Conservation (phyloP, 2,797 vertebrate genomes). For the Acanthiza pusilla region DNA sequence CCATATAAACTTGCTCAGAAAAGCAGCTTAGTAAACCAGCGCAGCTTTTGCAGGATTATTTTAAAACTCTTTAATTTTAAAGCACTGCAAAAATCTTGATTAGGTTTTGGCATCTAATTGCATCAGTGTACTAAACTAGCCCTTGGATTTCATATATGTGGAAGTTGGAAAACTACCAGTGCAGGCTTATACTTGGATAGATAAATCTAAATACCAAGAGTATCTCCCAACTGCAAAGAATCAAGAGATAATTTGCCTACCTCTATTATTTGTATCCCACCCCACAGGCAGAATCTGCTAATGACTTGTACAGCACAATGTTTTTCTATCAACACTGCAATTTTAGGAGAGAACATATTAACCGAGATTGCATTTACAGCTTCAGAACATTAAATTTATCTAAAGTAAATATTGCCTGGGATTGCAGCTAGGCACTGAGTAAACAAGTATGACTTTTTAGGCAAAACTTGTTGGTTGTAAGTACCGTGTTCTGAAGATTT, state of each 20-base stretch:
- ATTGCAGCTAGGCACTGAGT: neutral
- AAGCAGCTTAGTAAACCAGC: neutral
- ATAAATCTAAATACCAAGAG: neutral
- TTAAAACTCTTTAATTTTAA: neutral
- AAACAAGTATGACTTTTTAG: neutral
- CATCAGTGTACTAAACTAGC: neutral
- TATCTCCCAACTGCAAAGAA: neutral
- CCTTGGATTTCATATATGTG: neutral
- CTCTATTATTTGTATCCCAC: neutral
- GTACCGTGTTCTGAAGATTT: neutral
- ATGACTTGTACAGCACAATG: neutral
- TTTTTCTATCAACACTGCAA: neutral
- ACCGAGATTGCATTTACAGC: neutral
- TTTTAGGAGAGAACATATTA: slow-evolving; percentile 3
- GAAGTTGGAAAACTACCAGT: neutral
- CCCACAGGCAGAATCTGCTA: neutral
- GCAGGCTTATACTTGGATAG: neutral
- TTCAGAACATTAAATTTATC: slow-evolving; percentile 6
- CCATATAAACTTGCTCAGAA: neutral
- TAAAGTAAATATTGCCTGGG: neutral
- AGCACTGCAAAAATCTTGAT: neutral
- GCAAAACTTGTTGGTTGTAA: neutral
- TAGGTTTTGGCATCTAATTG: slow-evolving; percentile 1
- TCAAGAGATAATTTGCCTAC: neutral
- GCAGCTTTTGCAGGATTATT: neutral